Conservation (phyloP, 2,888 invertebrate species). For the Microctonus aethiopoides region DNA sequence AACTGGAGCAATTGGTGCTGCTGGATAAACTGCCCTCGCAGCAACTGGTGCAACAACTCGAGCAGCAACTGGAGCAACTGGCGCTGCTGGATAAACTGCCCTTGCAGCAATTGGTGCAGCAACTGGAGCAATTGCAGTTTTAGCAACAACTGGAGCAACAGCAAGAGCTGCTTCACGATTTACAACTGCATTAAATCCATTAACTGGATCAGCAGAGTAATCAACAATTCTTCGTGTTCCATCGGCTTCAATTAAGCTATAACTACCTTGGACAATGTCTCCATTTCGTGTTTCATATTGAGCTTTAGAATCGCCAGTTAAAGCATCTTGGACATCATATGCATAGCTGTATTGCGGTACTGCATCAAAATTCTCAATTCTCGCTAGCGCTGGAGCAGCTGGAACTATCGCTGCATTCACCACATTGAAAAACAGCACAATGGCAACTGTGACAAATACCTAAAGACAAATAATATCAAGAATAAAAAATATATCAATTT, state of each 20-base stretch:
- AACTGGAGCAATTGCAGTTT: slow-evolving; percentile 25
- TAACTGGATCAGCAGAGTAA: slow-evolving; percentile 58
- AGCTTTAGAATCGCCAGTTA: slow-evolving; percentile 61
- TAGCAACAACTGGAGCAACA: slow-evolving; percentile 56
- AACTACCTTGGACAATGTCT: slow-evolving; percentile 59
- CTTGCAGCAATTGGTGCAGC: slow-evolving; percentile 30
- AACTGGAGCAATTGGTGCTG: slow-evolving; percentile 31
- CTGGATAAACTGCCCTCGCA: slow-evolving; percentile 7
- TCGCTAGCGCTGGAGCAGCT: slow-evolving; percentile 46
- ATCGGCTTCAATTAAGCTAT: slow-evolving; percentile 61
- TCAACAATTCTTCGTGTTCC: slow-evolving; percentile 60
- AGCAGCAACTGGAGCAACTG: slow-evolving; percentile 31
- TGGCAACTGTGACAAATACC: slow-evolving; percentile 62
- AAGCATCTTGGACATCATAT: slow-evolving; percentile 59
- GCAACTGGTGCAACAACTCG: slow-evolving; percentile 33
- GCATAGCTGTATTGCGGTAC: slow-evolving; percentile 58
- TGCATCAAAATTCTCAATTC: slow-evolving; percentile 56
- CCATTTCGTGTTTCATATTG: slow-evolving; percentile 60
- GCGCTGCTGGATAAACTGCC: slow-evolving; percentile 21
- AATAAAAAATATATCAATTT: slow-evolving; percentile 65
- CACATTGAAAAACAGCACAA: slow-evolving; percentile 62
- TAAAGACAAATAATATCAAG: slow-evolving; percentile 52
- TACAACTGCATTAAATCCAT: slow-evolving; percentile 64
- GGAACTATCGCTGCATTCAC: slow-evolving; percentile 67
- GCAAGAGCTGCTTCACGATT: slow-evolving; percentile 57